phyloP scores from a whole-genome alignment of 2,797 vertebrate genomes.

The Rhinatrema bivittatum region DNA sequence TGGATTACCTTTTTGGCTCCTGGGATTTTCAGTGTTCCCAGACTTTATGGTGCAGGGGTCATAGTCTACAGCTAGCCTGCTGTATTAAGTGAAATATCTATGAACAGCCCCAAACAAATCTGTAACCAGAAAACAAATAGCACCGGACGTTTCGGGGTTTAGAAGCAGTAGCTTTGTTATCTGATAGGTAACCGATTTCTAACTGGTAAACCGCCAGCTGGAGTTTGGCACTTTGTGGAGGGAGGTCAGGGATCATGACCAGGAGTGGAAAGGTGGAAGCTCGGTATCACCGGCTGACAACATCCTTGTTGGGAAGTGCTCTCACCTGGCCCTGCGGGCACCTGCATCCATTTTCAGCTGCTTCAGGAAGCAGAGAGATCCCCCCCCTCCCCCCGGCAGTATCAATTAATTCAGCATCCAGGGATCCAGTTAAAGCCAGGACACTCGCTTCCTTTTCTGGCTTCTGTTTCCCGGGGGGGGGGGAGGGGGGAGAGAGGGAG shows the following conservation, averaged over 20 bases:
- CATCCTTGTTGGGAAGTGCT: background rate
- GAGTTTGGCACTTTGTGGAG: background rate
- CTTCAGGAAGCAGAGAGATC: accelerated
- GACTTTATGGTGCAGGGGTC: no score
- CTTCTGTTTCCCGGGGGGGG: conserved; percentile 28
- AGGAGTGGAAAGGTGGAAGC: background rate
- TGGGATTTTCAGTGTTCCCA: no score
- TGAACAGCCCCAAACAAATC: no score
- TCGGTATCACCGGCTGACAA: background rate
- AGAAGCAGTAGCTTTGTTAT: no score
- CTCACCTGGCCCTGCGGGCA: background rate
- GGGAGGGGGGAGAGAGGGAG: background rate
- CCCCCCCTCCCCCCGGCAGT: background rate
- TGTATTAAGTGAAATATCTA: no score
- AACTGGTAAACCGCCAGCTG: no score
- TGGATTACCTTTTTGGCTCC: no score
- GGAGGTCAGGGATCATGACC: background rate
- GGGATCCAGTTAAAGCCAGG: background rate
- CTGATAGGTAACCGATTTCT: background rate
- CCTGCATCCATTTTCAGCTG: background rate
- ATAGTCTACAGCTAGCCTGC: no score
- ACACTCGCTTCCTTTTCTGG: conserved; percentile 6
- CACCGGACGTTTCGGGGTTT: no score
- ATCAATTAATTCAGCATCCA: background rate
- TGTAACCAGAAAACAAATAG: no score